A percentile compares a stretch with the other conserved stretches of the same genome.
These are phyloP conservation scores for Siderastrea siderea DNA, from an alignment of 92 coral and sea anemone species.

Conservation along the genomic window DNA sequence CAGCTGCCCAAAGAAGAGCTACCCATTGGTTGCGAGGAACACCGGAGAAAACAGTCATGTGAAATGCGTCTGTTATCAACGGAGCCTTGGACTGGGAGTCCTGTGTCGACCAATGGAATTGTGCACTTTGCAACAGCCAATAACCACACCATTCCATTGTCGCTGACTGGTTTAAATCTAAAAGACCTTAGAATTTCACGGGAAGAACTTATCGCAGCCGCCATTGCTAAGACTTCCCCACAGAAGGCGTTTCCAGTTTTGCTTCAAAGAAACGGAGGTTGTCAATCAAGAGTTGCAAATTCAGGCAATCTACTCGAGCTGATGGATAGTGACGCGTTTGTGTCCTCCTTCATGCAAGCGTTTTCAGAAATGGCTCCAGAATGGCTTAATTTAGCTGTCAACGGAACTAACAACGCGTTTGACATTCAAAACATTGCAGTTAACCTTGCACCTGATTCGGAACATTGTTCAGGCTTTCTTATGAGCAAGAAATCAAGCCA, in stretches of 20 bases:
- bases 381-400: slow-evolving; percentile 42
- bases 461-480: slow-evolving; percentile 53
- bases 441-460: slow-evolving; percentile 9
- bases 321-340: slow-evolving; percentile 41
- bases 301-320: slow-evolving; percentile 39
- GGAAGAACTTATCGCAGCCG: slow-evolving; percentile 12
- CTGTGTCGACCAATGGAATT: slow-evolving; percentile 44
- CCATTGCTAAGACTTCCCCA: slow-evolving; percentile 5
- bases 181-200: neutral
- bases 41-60: slow-evolving; percentile 18
- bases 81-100: slow-evolving; percentile 31
- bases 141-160: slow-evolving; percentile 42
- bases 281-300: neutral
- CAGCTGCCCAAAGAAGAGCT: slow-evolving; percentile 46
- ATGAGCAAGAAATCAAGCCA: neutral
- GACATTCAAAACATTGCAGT: slow-evolving; percentile 51
- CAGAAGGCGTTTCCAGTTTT: neutral
- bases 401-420: slow-evolving; percentile 34
- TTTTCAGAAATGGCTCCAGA: slow-evolving; percentile 51
- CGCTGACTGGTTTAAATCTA: slow-evolving; percentile 49
- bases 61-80: slow-evolving; percentile 51
- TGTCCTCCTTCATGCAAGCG: slow-evolving; percentile 42
- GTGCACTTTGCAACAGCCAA: slow-evolving; percentile 30
- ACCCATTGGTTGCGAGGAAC: slow-evolving; percentile 50
- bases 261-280: neutral